These are phyloP conservation scores for Pissodes strobi DNA, from an alignment of 1,140 invertebrate genomes.

Conservation along the genomic window DNA sequence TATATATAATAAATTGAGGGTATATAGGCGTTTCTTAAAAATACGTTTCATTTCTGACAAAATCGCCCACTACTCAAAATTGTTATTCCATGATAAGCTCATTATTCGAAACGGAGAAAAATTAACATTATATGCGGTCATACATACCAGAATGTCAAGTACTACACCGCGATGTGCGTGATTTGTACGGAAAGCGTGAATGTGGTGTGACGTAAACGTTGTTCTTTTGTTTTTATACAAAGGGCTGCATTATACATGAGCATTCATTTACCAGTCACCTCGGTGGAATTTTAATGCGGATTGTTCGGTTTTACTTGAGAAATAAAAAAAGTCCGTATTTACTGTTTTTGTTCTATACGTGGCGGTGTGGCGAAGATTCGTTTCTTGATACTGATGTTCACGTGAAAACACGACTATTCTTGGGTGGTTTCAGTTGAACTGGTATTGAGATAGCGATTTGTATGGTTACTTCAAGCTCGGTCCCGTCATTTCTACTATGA, in stretches of 20 bases:
- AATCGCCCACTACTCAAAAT: too few species aligned
- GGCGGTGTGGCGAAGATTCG: not conserved
- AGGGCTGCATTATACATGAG: slow-evolving; percentile 11
- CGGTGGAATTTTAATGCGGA: slow-evolving; percentile 7
- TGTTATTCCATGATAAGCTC: too few species aligned
- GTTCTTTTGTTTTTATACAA: slow-evolving; percentile 7
- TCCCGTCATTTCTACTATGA: too few species aligned
- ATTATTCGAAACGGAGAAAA: too few species aligned
- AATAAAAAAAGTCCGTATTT: not conserved
- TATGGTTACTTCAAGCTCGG: too few species aligned
- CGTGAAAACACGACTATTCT: not conserved
- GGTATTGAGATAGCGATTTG: too few species aligned
- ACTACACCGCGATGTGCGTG: too few species aligned
- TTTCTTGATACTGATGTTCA: not conserved
- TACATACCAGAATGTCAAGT: too few species aligned
- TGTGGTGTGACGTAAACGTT: slow-evolving; percentile 3
- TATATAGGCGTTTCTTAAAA: too few species aligned
- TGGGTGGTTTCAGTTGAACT: not conserved
- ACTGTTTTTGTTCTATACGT: not conserved
- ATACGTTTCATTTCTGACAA: too few species aligned
- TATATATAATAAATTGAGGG: too few species aligned
- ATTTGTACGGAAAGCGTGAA: slow-evolving; percentile 6
- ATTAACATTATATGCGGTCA: too few species aligned
- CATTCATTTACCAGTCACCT: slow-evolving; percentile 5
- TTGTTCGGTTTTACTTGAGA: not conserved